Evolutionary conservation across 2,888 invertebrate species (phyloP).

Genomic region (Hypsopygia costalis): DNA sequence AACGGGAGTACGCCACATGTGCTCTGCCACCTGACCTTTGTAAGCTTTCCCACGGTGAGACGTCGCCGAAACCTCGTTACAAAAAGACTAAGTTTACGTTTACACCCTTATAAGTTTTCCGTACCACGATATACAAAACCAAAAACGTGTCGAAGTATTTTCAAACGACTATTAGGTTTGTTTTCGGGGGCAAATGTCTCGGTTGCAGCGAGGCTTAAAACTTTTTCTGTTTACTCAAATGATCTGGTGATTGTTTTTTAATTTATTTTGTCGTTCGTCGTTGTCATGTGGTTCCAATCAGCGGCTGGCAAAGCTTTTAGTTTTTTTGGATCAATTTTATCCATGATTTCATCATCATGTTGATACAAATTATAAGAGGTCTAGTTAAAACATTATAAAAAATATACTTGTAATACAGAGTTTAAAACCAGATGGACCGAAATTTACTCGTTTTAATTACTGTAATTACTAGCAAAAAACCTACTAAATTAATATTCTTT

Average conservation of each 20-base stretch:
- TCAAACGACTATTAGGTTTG: constrained; percentile 37
- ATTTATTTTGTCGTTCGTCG: constrained; percentile 69
- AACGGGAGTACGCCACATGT: constrained; percentile 74
- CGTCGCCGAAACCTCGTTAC: constrained; percentile 49
- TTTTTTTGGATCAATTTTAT: constrained; percentile 53
- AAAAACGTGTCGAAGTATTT: constrained; percentile 24
- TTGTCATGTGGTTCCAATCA: constrained; percentile 79
- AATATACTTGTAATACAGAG: too few species aligned
- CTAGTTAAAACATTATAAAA: too few species aligned
- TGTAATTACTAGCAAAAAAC: too few species aligned
- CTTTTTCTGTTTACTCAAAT: constrained; percentile 76
- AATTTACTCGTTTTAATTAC: too few species aligned
- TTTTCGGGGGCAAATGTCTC: constrained; percentile 70
- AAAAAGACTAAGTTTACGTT: constrained; percentile 56
- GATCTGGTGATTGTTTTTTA: constrained; percentile 79
- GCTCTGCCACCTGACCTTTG: constrained; percentile 70
- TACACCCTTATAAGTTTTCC: constrained; percentile 34
- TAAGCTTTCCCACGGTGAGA: constrained; percentile 72
- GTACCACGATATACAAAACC: constrained; percentile 37
- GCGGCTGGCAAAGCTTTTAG: constrained; percentile 55
- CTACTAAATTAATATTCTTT: too few species aligned
- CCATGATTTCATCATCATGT: constrained; percentile 29
- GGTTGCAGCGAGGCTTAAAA: constrained; percentile 59
- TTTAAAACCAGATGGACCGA: too few species aligned
- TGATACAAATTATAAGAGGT: too few species aligned